Conservation (phyloP, 2,113 vertebrate genomes). For the Hoplias malabaricus region DNA sequence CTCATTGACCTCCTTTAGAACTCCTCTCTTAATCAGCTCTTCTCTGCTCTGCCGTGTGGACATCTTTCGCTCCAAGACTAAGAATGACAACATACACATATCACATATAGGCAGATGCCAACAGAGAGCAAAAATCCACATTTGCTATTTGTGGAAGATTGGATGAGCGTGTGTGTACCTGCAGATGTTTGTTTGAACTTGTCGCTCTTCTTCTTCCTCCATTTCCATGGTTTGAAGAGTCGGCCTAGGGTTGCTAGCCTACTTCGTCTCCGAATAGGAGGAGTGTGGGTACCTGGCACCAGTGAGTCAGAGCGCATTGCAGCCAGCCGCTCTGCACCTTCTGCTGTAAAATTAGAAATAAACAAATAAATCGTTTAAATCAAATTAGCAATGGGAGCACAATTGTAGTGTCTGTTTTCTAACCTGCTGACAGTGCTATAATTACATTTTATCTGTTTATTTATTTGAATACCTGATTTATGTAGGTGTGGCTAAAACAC, state of each 20-base stretch:
- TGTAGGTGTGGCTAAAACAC: no score
- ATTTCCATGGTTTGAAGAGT: constrained; percentile 98
- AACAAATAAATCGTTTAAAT: background rate
- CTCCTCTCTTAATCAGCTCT: constrained; percentile 96
- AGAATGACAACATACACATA: constrained; percentile 30
- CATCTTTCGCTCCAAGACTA: constrained; percentile 97
- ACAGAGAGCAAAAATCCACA: background rate
- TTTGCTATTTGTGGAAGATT: background rate
- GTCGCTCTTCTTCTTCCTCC: constrained; percentile 99
- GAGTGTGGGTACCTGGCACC: constrained; percentile 95
- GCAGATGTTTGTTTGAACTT: constrained; percentile 98
- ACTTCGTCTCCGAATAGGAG: constrained; percentile 93
- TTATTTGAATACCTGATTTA: no score
- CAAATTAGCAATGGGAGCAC: no score
- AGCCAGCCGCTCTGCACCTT: constrained; percentile 94
- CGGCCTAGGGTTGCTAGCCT: constrained; percentile 93
- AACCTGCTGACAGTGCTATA: no score
- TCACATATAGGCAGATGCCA: background rate
- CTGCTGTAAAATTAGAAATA: constrained; percentile 71
- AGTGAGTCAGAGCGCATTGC: constrained; percentile 97
- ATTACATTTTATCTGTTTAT: no score
- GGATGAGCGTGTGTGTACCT: constrained; percentile 67
- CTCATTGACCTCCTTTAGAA: constrained; percentile 93
- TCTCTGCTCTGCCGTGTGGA: constrained; percentile 97
- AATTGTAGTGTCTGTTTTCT: no score